phyloP scores from a whole-genome alignment of 2,797 vertebrate genomes.

The Tragelaphus eurycerus region DNA sequence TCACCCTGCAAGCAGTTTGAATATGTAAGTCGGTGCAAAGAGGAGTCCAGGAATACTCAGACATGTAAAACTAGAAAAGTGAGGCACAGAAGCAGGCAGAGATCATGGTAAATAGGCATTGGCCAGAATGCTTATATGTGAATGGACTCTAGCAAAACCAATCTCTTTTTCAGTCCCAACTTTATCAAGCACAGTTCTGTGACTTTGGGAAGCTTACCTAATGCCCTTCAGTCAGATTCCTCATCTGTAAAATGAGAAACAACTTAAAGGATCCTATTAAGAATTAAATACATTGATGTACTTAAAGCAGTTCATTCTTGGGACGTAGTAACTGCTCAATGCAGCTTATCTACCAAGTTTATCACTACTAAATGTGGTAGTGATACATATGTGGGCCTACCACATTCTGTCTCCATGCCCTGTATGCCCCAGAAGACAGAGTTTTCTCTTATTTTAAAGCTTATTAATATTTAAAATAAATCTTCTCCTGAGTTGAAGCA shows the following conservation, averaged over 20 bases:
- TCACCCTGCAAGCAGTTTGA: background rate
- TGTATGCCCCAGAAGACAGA: background rate
- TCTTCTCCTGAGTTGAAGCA: background rate
- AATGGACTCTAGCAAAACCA: background rate
- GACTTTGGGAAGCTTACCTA: background rate
- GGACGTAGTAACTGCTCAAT: background rate
- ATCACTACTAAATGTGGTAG: background rate
- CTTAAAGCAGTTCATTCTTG: background rate
- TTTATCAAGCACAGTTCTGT: background rate
- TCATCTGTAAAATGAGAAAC: background rate
- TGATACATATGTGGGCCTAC: background rate
- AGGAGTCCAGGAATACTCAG: background rate
- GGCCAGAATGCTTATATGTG: background rate
- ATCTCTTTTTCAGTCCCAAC: background rate
- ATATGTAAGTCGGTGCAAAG: too few relatives aligned
- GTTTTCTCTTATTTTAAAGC: background rate
- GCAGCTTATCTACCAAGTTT: background rate
- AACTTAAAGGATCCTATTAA: background rate
- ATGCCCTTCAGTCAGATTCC: background rate
- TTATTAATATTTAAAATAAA: conserved; percentile 28
- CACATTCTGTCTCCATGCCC: background rate
- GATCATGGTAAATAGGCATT: background rate
- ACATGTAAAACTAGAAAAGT: background rate
- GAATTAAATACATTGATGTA: background rate
- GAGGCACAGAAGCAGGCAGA: background rate